A percentile compares a stretch with the other conserved stretches of the same genome.
Evolutionary conservation across 2,113 vertebrate genomes (phyloP).

Genomic region (Crotalus viridis): DNA sequence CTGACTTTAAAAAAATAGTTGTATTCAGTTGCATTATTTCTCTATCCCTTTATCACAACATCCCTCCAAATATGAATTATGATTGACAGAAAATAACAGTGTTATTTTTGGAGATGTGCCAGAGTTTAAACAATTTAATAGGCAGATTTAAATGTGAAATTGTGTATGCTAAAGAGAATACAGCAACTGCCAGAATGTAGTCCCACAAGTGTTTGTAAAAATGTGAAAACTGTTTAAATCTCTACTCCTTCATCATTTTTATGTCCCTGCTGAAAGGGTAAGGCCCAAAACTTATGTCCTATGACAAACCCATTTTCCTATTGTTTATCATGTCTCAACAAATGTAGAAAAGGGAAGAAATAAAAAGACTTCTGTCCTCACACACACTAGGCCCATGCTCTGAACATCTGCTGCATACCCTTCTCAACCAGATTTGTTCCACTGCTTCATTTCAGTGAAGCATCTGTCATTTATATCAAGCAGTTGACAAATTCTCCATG

Average conservation of each 20-base stretch:
- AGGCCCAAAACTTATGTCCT: slow-evolving; percentile 54
- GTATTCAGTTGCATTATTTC: neutral
- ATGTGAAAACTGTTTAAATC: slow-evolving; percentile 43
- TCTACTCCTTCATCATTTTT: slow-evolving; percentile 47
- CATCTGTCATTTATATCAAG: slow-evolving; percentile 75
- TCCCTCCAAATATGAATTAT: slow-evolving; percentile 30
- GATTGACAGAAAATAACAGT: slow-evolving; percentile 47
- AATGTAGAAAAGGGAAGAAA: slow-evolving; percentile 1
- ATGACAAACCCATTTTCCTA: slow-evolving; percentile 58
- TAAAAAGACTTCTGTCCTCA: slow-evolving; percentile 61
- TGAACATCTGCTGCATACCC: slow-evolving; percentile 74
- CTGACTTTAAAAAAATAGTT: neutral
- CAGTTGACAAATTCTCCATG: slow-evolving; percentile 60
- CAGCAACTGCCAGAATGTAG: slow-evolving; percentile 31
- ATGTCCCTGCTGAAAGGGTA: slow-evolving; percentile 64
- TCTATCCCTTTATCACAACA: neutral
- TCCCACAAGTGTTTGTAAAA: slow-evolving; percentile 55
- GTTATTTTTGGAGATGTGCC: slow-evolving; percentile 26
- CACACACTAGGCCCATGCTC: slow-evolving; percentile 52
- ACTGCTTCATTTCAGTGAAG: slow-evolving; percentile 71
- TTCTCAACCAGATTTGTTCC: slow-evolving; percentile 74
- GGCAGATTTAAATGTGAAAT: slow-evolving; percentile 52
- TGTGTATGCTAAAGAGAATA: slow-evolving; percentile 49
- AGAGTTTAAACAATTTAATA: neutral
- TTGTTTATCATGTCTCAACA: slow-evolving; percentile 53